Base-by-base conservation (phyloP, 2,888 invertebrate species). In the Brassicogethes aeneus region DNA sequence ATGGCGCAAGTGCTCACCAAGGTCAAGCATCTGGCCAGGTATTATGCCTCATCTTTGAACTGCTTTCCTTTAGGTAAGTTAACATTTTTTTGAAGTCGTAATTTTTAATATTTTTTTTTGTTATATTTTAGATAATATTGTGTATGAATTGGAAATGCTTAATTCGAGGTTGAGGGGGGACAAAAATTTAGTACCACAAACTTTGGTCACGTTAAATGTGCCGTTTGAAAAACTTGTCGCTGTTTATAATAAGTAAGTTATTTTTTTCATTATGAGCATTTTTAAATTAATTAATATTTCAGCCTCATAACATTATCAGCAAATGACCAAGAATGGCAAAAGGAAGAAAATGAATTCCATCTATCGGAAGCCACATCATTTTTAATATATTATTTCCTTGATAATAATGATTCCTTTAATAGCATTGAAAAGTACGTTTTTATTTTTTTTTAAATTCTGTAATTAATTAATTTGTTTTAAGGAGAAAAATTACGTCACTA, bases 291-390 rank as follows among this genome's bases (percentile, higher is more conserved):
- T 44, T 10, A 37, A 37, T 47, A 16, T 50, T 64, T 35, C 48
- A 83, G 85, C 61, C 69, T 85, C 73, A 82, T 82, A 61, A 82
- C 84, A 49, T 80, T 82, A 60, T 52, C 60, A 10, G 45, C 49
- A 15, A 85, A 87, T 70, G 90, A 92, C 65, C 80, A 85, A 40
- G 81, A 84, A 54, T 94, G 93, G 92, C 77, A 85, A 43, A 80
- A 81, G 14, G 80, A 85, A 66, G 85, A 88, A 40, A 82, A 87
- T 61, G 90, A 92, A 66, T 81, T 84, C 62, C 91, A 93, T 72
- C 74, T 91, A 48, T 80, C 90, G 49, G 78, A 80, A 62, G 85
- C 82, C 2, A 79, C 87, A 15, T 80, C 82, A 42, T 74, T 78
- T 51, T 70, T 93, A 54, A 77, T 91, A 45, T 77, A 77, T 47